phyloP scores from a whole-genome alignment of 2,888 invertebrate species.

The Geotrupes spiniger region DNA sequence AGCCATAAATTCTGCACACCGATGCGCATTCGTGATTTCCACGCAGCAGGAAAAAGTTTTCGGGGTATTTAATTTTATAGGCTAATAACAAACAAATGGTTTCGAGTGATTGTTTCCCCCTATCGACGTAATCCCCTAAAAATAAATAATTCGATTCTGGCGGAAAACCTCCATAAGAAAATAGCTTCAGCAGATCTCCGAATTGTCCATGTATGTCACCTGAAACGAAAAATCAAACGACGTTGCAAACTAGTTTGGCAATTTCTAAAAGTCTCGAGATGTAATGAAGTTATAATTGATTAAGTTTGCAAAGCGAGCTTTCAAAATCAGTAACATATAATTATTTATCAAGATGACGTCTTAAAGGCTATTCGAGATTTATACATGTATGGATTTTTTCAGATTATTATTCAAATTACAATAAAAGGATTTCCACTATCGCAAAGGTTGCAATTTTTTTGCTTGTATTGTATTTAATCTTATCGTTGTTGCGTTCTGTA shows the following conservation, averaged over 20 bases:
- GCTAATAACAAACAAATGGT: slow-evolving; percentile 64
- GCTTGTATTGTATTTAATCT: no score
- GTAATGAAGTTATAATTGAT: not conserved
- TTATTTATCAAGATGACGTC: no score
- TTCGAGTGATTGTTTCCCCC: slow-evolving; percentile 63
- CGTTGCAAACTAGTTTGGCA: not conserved
- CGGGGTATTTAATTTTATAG: slow-evolving; percentile 69
- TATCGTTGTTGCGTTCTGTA: no score
- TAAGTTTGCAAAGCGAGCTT: not conserved
- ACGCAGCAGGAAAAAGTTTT: slow-evolving; percentile 64
- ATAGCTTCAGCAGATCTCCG: slow-evolving; percentile 60
- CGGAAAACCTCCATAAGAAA: slow-evolving; percentile 65
- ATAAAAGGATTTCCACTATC: no score
- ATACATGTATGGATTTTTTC: no score
- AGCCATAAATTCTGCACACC: slow-evolving; percentile 64
- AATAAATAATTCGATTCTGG: slow-evolving; percentile 67
- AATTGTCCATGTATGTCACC: slow-evolving; percentile 67
- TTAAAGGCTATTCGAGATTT: no score
- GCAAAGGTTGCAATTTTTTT: no score
- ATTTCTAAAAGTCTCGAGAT: not conserved
- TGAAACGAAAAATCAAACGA: slow-evolving; percentile 25
- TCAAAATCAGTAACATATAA: no score
- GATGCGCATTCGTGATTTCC: slow-evolving; percentile 68
- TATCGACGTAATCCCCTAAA: slow-evolving; percentile 61
- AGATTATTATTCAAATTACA: no score